Evolutionary conservation across 1,140 invertebrate genomes (phyloP).

Genomic region (Orchesella cincta): DNA sequence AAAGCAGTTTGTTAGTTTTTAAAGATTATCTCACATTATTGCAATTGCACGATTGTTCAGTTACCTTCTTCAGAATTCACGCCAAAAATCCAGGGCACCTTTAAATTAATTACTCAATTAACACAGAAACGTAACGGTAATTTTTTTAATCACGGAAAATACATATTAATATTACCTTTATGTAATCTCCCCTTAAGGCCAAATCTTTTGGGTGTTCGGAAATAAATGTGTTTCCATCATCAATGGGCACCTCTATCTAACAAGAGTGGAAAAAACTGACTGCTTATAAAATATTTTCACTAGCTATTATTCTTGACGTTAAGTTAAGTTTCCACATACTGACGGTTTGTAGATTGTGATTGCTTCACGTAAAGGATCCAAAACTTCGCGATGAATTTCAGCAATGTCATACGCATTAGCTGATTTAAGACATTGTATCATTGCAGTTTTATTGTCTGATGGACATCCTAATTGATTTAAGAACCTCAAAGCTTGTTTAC

Average conservation of each 20-base stretch:
- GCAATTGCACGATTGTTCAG: too few relatives aligned
- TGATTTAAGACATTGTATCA: slow-evolving; percentile 10
- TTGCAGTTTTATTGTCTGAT: not conserved
- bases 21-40: too few relatives aligned
- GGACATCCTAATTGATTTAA: slow-evolving; percentile 22
- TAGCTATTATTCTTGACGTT: too few relatives aligned
- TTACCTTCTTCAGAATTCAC: slow-evolving; percentile 44
- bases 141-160: too few relatives aligned
- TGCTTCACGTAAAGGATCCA: slow-evolving; percentile 39
- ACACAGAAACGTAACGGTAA: too few relatives aligned
- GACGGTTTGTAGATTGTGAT: slow-evolving; percentile 42
- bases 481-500: not conserved
- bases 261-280: too few relatives aligned
- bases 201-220: slow-evolving; percentile 40
- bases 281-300: too few relatives aligned
- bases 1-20: too few relatives aligned
- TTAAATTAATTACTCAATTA: too few relatives aligned
- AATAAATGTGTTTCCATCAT: slow-evolving; percentile 36
- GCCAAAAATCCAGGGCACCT: slow-evolving; percentile 45
- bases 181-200: slow-evolving; percentile 34
- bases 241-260: slow-evolving; percentile 17
- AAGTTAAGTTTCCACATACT: too few relatives aligned
- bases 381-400: slow-evolving; percentile 34
- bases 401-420: slow-evolving; percentile 31
- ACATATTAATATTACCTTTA: too few relatives aligned